Evolutionary conservation across 2,797 vertebrate genomes (phyloP).

Genomic region (Rhabdophis nuchalis): DNA sequence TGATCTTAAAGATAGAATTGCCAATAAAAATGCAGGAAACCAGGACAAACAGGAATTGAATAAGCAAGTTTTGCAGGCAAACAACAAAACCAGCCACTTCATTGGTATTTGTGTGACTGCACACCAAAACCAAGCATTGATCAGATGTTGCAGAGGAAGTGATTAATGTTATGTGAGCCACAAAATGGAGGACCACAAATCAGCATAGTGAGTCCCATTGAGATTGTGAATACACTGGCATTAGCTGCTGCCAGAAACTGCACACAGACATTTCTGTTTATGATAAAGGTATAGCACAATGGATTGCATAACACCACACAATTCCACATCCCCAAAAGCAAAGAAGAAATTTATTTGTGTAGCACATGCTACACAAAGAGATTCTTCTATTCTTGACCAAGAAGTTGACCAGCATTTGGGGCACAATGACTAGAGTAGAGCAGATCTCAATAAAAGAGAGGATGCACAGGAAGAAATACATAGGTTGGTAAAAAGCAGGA

Average conservation of each 20-base stretch:
- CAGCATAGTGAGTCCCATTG: slow-evolving; percentile 15
- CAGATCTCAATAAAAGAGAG: slow-evolving; percentile 41
- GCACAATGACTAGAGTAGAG: slow-evolving; percentile 38
- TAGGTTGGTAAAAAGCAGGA: slow-evolving; percentile 7
- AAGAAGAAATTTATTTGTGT: slow-evolving; percentile 36
- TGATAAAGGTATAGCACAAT: not conserved
- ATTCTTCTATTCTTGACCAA: not conserved
- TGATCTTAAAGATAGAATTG: not conserved
- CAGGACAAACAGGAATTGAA: slow-evolving; percentile 16
- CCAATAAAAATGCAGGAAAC: not conserved
- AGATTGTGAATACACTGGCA: not conserved
- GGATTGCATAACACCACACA: slow-evolving; percentile 31
- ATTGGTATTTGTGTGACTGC: slow-evolving; percentile 9
- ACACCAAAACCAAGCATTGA: slow-evolving; percentile 30
- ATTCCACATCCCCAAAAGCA: slow-evolving; percentile 1
- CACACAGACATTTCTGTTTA: slow-evolving; percentile 9
- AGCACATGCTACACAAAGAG: not conserved
- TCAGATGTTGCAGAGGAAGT: slow-evolving; percentile 37
- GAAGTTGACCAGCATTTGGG: slow-evolving; percentile 33
- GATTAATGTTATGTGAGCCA: not conserved
- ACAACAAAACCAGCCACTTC: not conserved
- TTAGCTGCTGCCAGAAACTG: slow-evolving; percentile 13
- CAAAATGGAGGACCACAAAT: slow-evolving; percentile 46
- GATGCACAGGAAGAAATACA: slow-evolving; percentile 22
- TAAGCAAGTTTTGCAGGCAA: not conserved